A percentile compares a stretch with the other conserved stretches of the same genome.
Conservation (phyloP, 2,797 vertebrate species). For the Streptopelia turtur region DNA sequence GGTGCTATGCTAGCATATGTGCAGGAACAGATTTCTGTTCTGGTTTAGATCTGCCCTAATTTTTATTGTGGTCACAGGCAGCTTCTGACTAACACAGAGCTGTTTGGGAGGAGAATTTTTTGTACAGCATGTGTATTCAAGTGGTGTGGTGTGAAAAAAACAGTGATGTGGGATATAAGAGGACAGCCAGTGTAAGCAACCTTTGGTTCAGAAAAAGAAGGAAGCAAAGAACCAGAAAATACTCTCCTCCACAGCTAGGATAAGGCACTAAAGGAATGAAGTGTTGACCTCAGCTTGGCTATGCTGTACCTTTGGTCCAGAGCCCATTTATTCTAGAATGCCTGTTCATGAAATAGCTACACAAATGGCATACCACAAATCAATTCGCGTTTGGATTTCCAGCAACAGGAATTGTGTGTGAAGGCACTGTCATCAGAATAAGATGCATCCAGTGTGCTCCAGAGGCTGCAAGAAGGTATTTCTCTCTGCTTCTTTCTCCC, state of each 20-base stretch:
- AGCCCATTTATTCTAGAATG: fast-evolving
- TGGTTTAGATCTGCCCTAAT: not conserved
- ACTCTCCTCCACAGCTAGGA: not conserved
- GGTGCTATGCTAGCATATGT: fast-evolving
- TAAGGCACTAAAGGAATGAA: not conserved
- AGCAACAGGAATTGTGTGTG: not conserved
- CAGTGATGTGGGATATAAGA: not conserved
- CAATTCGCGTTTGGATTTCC: not conserved
- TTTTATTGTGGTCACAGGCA: not conserved
- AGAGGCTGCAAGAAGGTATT: not conserved
- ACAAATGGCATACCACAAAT: not conserved
- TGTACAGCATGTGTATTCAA: not conserved
- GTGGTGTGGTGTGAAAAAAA: not conserved
- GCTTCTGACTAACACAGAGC: not conserved
- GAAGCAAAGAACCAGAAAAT: not conserved
- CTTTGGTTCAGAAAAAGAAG: not conserved
- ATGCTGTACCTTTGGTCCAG: not conserved
- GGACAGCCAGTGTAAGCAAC: not conserved
- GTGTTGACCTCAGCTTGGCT: not conserved
- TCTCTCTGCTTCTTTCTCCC: not conserved
- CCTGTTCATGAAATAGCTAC: not conserved
- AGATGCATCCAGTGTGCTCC: not conserved
- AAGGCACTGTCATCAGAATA: not conserved
- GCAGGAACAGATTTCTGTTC: not conserved
- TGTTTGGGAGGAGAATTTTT: not conserved